phyloP scores from a whole-genome alignment of 1,140 invertebrate genomes.

The Bicyclus anynana region DNA sequence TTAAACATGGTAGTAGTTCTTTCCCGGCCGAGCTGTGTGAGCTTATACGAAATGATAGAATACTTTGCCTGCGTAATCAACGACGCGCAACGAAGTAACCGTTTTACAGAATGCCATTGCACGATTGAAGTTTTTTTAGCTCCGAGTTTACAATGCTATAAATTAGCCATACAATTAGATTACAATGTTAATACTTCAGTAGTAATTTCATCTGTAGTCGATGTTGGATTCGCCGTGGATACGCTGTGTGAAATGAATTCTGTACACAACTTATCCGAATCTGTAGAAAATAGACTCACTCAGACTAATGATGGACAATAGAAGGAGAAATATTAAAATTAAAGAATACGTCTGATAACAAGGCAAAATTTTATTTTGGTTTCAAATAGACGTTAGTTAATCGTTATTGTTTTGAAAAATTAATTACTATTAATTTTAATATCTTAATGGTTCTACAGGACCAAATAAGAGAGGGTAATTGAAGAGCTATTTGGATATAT shows the following conservation, averaged over 20 bases:
- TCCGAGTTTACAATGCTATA: neutral
- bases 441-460: too few relatives aligned
- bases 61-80: neutral
- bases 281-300: neutral
- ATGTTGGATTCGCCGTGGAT: neutral
- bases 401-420: too few relatives aligned
- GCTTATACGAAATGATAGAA: too few relatives aligned
- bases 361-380: too few relatives aligned
- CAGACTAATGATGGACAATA: neutral
- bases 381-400: too few relatives aligned
- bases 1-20: too few relatives aligned
- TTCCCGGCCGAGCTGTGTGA: too few relatives aligned
- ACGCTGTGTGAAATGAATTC: slow-evolving; percentile 6
- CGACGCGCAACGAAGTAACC: neutral
- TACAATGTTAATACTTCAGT: neutral
- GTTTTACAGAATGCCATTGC: neutral
- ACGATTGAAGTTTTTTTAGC: neutral
- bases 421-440: too few relatives aligned
- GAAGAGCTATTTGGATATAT: too few relatives aligned
- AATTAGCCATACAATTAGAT: slow-evolving; percentile 1
- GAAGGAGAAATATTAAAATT: too few relatives aligned
- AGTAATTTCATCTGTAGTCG: slow-evolving; percentile 1
- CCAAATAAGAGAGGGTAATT: too few relatives aligned
- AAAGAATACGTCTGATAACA: too few relatives aligned
- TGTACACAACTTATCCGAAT: slow-evolving; percentile 4